A percentile compares a stretch with the other conserved stretches of the same genome.
Evolutionary conservation across 2,113 vertebrate species (phyloP).

Genomic region (Elgaria multicarinata): DNA sequence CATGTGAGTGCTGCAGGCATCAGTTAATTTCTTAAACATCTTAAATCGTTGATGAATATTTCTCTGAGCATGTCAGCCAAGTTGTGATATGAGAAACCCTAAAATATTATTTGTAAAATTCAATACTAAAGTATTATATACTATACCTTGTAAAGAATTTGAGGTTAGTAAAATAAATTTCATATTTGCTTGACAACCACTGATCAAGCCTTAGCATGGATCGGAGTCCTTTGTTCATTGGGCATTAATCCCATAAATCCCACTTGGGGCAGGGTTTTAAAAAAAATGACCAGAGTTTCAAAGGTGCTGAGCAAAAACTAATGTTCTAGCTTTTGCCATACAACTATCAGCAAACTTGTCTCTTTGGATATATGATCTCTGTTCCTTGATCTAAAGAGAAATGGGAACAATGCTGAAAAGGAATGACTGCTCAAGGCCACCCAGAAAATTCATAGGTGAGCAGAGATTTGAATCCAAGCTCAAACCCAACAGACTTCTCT

Average conservation of each 20-base stretch:
- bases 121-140: not conserved
- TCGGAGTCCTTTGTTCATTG: no score
- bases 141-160: not conserved
- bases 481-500: not conserved
- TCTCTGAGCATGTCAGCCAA: not conserved
- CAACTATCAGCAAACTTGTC: conserved; percentile 4
- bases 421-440: not conserved
- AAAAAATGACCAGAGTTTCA: not conserved
- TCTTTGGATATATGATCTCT: not conserved
- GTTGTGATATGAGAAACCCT: not conserved
- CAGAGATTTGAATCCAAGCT: not conserved
- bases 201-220: no score
- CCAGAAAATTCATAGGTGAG: not conserved
- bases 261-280: not conserved
- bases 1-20: not conserved
- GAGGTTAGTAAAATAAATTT: not conserved
- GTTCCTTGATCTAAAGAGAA: not conserved
- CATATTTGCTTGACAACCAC: not conserved
- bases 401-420: not conserved
- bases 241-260: no score
- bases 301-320: not conserved
- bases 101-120: not conserved
- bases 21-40: not conserved
- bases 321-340: not conserved
- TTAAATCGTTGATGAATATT: not conserved